These are phyloP conservation scores for Drosophila multiciliata DNA, from an alignment of 2,888 invertebrate species.

Conservation along the genomic window DNA sequence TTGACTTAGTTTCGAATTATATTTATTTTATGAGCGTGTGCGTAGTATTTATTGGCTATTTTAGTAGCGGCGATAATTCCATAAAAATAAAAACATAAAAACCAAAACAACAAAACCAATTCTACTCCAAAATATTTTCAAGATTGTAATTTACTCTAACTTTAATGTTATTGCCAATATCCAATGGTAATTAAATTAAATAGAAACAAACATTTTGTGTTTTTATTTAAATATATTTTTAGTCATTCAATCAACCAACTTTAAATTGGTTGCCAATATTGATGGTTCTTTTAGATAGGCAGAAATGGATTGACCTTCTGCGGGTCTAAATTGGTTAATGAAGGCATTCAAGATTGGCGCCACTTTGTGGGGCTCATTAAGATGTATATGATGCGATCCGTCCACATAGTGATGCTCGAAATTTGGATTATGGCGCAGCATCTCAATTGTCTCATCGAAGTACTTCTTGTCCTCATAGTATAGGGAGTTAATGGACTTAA, in stretches of 20 bases:
- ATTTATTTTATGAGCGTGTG: slow-evolving; percentile 20
- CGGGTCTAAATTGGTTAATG: slow-evolving; percentile 85
- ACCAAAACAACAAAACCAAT: slow-evolving; percentile 29
- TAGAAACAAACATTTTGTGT: slow-evolving; percentile 47
- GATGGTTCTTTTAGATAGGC: background rate
- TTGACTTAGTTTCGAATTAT: slow-evolving; percentile 13
- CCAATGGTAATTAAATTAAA: slow-evolving; percentile 68
- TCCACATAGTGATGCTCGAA: slow-evolving; percentile 88
- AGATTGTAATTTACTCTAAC: slow-evolving; percentile 61
- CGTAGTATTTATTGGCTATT: slow-evolving; percentile 60
- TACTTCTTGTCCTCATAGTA: slow-evolving; percentile 87
- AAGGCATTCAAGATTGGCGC: slow-evolving; percentile 87
- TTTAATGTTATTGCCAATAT: slow-evolving; percentile 75
- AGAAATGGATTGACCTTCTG: slow-evolving; percentile 26
- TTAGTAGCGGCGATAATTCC: slow-evolving; percentile 64
- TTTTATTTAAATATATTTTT: slow-evolving; percentile 19
- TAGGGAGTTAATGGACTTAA: slow-evolving; percentile 87
- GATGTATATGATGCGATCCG: slow-evolving; percentile 91
- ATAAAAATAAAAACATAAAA: slow-evolving; percentile 30
- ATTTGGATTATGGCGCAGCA: slow-evolving; percentile 86
- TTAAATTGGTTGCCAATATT: background rate
- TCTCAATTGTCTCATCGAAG: slow-evolving; percentile 86
- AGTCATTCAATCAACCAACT: background rate
- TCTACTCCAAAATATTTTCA: slow-evolving; percentile 48
- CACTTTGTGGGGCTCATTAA: slow-evolving; percentile 88